Conservation (phyloP, 1,140 invertebrate genomes). For the Helicoverpa zea region DNA sequence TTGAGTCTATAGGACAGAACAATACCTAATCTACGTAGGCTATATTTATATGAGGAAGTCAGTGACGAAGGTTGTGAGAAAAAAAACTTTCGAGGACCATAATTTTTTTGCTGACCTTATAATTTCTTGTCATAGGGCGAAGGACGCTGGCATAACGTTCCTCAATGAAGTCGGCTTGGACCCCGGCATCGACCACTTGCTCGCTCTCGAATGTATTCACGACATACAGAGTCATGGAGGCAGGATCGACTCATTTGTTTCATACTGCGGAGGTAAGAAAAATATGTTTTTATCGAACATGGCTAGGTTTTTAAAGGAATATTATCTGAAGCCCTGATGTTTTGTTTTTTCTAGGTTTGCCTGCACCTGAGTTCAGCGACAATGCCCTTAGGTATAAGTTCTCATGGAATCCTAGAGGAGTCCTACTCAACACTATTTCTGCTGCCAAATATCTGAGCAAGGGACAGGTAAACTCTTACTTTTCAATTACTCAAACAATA, state of each 20-base stretch:
- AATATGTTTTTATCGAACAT: no score
- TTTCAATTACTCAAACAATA: no score
- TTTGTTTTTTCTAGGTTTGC: conserved; percentile 88
- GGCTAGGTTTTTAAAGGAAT: no score
- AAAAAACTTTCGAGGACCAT: background rate
- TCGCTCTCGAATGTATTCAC: conserved; percentile 99
- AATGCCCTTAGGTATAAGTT: conserved; percentile 99
- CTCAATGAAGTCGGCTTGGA: conserved; percentile 98
- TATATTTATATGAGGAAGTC: no score
- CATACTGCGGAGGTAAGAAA: conserved; percentile 95
- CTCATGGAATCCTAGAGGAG: conserved; percentile 97
- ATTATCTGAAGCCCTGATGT: no score
- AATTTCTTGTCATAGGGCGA: conserved; percentile 88
- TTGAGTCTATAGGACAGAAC: no score
- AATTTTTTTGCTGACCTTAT: background rate
- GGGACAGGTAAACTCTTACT: conserved; percentile 89
- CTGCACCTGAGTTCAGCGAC: conserved; percentile 97
- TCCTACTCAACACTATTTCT: conserved; percentile 95
- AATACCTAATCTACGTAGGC: no score
- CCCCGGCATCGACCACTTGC: conserved; percentile 98
- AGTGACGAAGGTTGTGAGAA: no score
- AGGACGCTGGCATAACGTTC: conserved; percentile 95
- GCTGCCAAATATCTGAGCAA: conserved; percentile 95
- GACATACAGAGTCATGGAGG: conserved; percentile 92
- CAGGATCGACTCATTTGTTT: conserved; percentile 97